Base-by-base conservation (phyloP, 2,113 vertebrate genomes). In the Clarias macrocephalus region DNA sequence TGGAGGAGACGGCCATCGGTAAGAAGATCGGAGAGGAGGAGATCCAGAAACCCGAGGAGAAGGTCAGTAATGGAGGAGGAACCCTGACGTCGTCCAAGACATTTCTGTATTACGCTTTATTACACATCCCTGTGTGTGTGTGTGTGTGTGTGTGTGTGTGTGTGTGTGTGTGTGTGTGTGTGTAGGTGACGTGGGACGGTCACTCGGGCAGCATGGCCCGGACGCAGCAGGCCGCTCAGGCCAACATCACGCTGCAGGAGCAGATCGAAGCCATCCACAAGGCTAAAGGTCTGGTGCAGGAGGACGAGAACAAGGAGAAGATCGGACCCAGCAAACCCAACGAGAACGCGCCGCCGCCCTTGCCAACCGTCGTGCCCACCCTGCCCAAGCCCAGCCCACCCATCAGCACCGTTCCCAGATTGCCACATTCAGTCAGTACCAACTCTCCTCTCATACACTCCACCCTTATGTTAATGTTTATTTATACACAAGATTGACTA, bases 231-330 rank as follows among this genome's bases (percentile, higher is more conserved):
- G 98, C 98, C 13, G 98, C 98, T 37, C 98, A 99, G 92, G 98
- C 98, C 89, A 99, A 99, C 91, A 99, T 99, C 88, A 99, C 97
- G n/a, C 95, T 99, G 65, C 98, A 99, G 93, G 98, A 99, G 92
- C 98, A 99, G 93, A 99, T 99, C 0, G 98, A 99, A 93, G 98
- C 98, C 66, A 99, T 99, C 92, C 98, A 99, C 93, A 99, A 99
- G 91, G 98, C 98, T 89, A 99, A 99, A 93, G 98, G 98, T 4
- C 94, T 99, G 88, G 98, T 99, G 90, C 97, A 97, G 80, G 98
- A 99, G 88, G 98, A 99, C 16, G 98, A 99, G 92, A 96, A 93
- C 88, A 99, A 98, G 90, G 98, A 99, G 93, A 99, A 99, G 94
- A 99, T 99, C 0, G 98, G 98, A 3, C 98, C 98, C 48, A 99